Conservation (phyloP, 2,888 invertebrate genomes). For the Tuta absoluta region DNA sequence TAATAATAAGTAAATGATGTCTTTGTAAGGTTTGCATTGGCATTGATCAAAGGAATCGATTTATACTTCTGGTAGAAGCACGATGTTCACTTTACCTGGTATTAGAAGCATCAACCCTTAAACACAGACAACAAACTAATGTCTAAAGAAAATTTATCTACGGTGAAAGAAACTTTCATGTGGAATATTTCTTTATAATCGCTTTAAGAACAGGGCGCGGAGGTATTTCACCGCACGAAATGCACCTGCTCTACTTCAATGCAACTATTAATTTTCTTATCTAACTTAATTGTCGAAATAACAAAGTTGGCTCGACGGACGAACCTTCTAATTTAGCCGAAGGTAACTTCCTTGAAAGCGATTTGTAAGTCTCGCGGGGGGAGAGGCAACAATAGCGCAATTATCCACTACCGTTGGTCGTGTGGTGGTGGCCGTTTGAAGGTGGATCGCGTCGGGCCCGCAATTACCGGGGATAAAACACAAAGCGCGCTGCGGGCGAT, state of each 20-base stretch:
- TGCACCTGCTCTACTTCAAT: constrained; percentile 48
- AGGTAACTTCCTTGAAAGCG: constrained; percentile 61
- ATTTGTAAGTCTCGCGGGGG: constrained; percentile 59
- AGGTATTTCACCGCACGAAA: constrained; percentile 45
- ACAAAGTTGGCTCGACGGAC: constrained; percentile 58
- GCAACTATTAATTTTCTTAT: constrained; percentile 67
- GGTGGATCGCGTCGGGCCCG: constrained; percentile 60
- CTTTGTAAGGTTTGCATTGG: not conserved
- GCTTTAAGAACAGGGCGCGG: constrained; percentile 45
- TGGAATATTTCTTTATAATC: constrained; percentile 40
- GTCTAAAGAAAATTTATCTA: constrained; percentile 14
- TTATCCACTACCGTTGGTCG: constrained; percentile 71
- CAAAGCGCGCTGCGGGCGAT: constrained; percentile 67
- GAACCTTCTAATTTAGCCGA: constrained; percentile 66
- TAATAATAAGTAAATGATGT: no score
- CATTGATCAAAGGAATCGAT: not conserved
- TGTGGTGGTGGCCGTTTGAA: constrained; percentile 60
- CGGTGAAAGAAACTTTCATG: constrained; percentile 19
- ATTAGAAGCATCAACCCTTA: not conserved
- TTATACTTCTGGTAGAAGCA: not conserved
- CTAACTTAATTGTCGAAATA: constrained; percentile 68
- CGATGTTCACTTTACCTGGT: not conserved
- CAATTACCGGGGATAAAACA: constrained; percentile 75
- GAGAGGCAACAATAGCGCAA: constrained; percentile 72
- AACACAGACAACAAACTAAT: constrained; percentile 9